Evolutionary conservation across 2,113 vertebrate genomes (phyloP).

Genomic region (Larimichthys polyactis): DNA sequence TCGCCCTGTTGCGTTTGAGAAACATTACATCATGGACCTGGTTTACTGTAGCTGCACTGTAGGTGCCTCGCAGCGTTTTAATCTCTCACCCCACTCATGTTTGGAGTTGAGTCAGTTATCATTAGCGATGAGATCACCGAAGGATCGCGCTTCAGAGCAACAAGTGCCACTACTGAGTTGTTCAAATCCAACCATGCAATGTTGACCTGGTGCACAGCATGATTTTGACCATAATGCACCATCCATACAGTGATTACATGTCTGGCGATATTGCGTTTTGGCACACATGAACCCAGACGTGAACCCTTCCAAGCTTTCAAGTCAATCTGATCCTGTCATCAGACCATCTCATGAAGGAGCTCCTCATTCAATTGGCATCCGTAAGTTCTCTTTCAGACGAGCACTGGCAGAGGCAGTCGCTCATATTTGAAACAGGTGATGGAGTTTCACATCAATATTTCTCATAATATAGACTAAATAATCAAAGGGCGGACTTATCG

Average conservation of each 20-base stretch:
- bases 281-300: slow-evolving; percentile 62
- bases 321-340: slow-evolving; percentile 74
- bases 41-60: slow-evolving; percentile 64
- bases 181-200: slow-evolving; percentile 17
- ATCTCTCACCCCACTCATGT: slow-evolving; percentile 62
- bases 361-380: slow-evolving; percentile 73
- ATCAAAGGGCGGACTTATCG: slow-evolving; percentile 42
- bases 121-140: slow-evolving; percentile 68
- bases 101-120: slow-evolving; percentile 71
- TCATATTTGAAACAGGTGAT: slow-evolving; percentile 77
- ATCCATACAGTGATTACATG: slow-evolving; percentile 63
- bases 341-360: slow-evolving; percentile 56
- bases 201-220: slow-evolving; percentile 26
- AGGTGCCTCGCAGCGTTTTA: slow-evolving; percentile 63
- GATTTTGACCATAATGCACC: slow-evolving; percentile 19
- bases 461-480: slow-evolving; percentile 81
- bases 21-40: slow-evolving; percentile 80
- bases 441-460: slow-evolving; percentile 76
- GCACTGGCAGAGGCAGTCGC: slow-evolving; percentile 53
- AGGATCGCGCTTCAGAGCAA: slow-evolving; percentile 39
- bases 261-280: slow-evolving; percentile 68
- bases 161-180: slow-evolving; percentile 33
- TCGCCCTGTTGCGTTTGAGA: slow-evolving; percentile 71
- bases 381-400: slow-evolving; percentile 43
- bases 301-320: slow-evolving; percentile 66